Evolutionary conservation across 2,888 invertebrate species (phyloP).

Genomic region (Lasioglossum calceatum): DNA sequence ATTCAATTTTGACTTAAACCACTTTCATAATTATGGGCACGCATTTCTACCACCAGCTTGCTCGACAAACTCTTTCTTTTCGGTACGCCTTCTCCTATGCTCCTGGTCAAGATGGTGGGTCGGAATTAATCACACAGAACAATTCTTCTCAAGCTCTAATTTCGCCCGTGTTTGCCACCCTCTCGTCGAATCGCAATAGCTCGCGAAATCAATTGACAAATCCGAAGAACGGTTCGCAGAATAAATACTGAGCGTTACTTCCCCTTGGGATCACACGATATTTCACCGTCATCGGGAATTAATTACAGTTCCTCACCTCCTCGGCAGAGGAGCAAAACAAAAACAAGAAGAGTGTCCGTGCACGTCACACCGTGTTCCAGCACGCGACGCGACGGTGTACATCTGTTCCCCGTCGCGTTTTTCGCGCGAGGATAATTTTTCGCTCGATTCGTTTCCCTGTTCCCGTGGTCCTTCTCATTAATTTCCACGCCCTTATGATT

Average conservation of each 20-base stretch:
- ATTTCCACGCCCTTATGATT: slow-evolving; percentile 60
- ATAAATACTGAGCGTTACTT: background rate
- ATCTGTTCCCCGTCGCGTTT: background rate
- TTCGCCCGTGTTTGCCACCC: background rate
- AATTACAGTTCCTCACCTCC: slow-evolving; percentile 15
- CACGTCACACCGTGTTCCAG: background rate
- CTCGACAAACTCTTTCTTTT: background rate
- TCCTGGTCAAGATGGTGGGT: background rate
- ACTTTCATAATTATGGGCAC: too few relatives aligned
- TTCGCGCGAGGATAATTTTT: slow-evolving; percentile 47
- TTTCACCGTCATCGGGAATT: slow-evolving; percentile 1
- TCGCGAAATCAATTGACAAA: background rate
- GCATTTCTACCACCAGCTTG: background rate
- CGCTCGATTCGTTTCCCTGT: slow-evolving; percentile 42
- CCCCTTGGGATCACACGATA: background rate
- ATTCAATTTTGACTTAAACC: too few relatives aligned
- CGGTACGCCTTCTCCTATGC: background rate
- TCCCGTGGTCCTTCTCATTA: slow-evolving; percentile 39
- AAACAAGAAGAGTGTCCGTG: background rate
- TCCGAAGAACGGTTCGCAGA: background rate
- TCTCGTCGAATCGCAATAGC: background rate
- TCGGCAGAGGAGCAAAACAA: background rate
- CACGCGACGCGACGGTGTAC: background rate
- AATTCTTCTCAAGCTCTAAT: background rate
- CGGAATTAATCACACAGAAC: background rate